phyloP scores from a whole-genome alignment of 2,113 vertebrate species.

The Heliornis fulica region DNA sequence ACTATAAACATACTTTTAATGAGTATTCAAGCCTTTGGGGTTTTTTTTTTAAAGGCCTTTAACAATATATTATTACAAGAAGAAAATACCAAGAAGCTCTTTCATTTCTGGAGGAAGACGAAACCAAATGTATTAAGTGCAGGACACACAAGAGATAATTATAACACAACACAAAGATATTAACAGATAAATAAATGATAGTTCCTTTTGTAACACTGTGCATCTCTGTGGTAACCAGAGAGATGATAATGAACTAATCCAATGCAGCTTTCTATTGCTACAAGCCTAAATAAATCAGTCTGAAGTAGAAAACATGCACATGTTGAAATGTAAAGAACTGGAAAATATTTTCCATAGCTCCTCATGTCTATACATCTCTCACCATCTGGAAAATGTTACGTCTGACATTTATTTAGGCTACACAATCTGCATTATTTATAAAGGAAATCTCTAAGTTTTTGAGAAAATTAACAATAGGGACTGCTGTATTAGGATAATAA shows the following conservation, averaged over 20 bases:
- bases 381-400: not conserved
- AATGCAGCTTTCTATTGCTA: not conserved
- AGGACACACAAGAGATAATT: not conserved
- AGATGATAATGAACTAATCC: constrained; percentile 15
- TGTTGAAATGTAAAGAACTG: not conserved
- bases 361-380: not conserved
- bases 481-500: not conserved
- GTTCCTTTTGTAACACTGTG: not conserved
- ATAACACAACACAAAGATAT: not conserved
- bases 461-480: not conserved
- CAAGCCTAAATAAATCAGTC: constrained; percentile 27
- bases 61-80: not conserved
- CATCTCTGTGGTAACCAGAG: constrained; percentile 24
- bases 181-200: constrained; percentile 23
- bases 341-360: constrained; percentile 19
- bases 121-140: not conserved
- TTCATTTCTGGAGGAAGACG: not conserved
- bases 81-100: not conserved
- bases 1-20: not conserved
- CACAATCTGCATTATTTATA: not conserved
- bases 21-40: not conserved
- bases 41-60: not conserved
- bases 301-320: constrained; percentile 1
- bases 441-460: not conserved
- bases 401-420: constrained; percentile 15